A percentile compares a stretch with the other conserved stretches of the same genome.
Conservation (phyloP, 1,140 invertebrate species). For the Cryptotermes secundus region DNA sequence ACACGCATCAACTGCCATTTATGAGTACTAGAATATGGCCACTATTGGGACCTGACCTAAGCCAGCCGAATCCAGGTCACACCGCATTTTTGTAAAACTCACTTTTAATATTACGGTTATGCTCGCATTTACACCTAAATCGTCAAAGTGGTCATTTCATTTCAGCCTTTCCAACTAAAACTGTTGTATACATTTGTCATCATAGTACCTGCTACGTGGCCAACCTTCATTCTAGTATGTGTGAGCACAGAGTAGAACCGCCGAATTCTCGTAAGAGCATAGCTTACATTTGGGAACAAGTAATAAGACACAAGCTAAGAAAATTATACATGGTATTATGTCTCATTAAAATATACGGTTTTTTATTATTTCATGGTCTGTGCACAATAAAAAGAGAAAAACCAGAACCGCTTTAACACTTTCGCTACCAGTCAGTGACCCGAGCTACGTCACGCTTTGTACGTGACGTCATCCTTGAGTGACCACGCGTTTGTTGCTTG, state of each 20-base stretch:
- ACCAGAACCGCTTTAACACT: neutral
- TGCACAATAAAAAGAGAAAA: neutral
- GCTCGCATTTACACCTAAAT: neutral
- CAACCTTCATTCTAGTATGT: no score
- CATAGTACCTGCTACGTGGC: no score
- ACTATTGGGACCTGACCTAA: no score
- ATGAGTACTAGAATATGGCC: no score
- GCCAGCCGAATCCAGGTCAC: neutral
- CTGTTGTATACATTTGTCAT: neutral
- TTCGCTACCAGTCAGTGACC: slow-evolving; percentile 13
- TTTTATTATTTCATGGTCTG: neutral
- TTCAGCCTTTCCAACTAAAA: neutral
- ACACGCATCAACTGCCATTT: no score
- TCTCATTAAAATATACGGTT: slow-evolving; percentile 12
- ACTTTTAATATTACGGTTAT: neutral
- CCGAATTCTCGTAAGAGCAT: no score
- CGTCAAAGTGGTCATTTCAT: neutral
- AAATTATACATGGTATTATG: slow-evolving; percentile 5
- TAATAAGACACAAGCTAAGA: neutral
- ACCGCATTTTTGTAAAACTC: neutral
- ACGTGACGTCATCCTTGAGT: slow-evolving; percentile 17
- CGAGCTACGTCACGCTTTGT: slow-evolving; percentile 12
- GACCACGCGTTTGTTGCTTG: neutral
- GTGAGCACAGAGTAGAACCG: no score
- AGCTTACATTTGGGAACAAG: neutral